These are phyloP conservation scores for Channa maculata DNA, from an alignment of 2,113 vertebrate species.

Conservation along the genomic window DNA sequence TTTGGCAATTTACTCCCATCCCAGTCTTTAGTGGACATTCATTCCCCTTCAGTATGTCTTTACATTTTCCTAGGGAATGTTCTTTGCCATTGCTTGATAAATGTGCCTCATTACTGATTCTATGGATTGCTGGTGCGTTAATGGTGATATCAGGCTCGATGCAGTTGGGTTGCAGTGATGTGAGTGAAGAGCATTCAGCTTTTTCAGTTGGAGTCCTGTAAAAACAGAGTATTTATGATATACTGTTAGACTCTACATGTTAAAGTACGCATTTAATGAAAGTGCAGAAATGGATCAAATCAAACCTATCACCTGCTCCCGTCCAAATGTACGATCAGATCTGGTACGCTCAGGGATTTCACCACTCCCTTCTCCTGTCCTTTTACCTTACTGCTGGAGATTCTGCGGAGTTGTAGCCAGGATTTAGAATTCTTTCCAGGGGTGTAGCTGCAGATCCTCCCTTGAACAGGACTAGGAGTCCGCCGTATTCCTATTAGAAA, in stretches of 20 bases:
- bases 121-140: background rate
- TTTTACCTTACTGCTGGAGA: slow-evolving; percentile 42
- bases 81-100: background rate
- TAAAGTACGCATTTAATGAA: background rate
- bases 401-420: slow-evolving; percentile 55
- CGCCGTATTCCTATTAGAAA: slow-evolving; percentile 31
- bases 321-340: slow-evolving; percentile 55
- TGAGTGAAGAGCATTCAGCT: slow-evolving; percentile 15
- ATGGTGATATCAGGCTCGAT: slow-evolving; percentile 1
- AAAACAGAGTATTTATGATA: background rate
- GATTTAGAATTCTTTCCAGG: slow-evolving; percentile 57
- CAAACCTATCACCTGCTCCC: slow-evolving; percentile 48
- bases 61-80: background rate
- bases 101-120: background rate
- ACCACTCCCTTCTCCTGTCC: slow-evolving; percentile 19
- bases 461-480: slow-evolving; percentile 64
- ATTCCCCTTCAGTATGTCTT: background rate
- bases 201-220: slow-evolving; percentile 47
- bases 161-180: slow-evolving; percentile 22
- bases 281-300: background rate
- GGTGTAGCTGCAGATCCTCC: slow-evolving; percentile 47
- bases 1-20: background rate
- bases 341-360: slow-evolving; percentile 65
- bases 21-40: background rate
- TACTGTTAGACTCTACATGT: background rate